A percentile compares a stretch with the other conserved stretches of the same genome.
phyloP scores from a whole-genome alignment of 2,113 vertebrate genomes.

The Oncorhynchus tshawytscha region DNA sequence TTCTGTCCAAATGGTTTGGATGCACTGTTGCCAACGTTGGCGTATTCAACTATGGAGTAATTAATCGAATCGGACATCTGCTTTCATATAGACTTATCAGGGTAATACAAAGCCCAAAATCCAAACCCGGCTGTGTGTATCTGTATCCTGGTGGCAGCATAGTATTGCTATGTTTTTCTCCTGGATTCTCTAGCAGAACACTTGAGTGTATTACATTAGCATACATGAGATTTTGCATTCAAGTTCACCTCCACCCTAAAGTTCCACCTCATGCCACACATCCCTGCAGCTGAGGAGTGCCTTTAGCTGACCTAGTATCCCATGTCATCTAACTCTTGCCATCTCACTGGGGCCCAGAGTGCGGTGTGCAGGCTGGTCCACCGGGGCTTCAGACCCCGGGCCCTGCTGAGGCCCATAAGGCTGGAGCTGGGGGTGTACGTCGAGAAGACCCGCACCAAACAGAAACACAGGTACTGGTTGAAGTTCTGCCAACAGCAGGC shows the following conservation, averaged over 20 bases:
- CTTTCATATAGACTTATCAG: neutral
- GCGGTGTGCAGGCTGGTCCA: slow-evolving; percentile 77
- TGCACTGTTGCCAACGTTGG: slow-evolving; percentile 21
- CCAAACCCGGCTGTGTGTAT: neutral
- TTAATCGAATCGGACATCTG: neutral
- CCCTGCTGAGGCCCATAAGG: slow-evolving; percentile 70
- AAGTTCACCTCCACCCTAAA: neutral
- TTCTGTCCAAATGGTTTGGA: slow-evolving; percentile 22
- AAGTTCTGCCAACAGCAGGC: neutral
- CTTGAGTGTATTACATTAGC: neutral
- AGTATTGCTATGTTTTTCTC: neutral
- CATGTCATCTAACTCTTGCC: slow-evolving; percentile 62
- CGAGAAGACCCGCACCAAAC: slow-evolving; percentile 70
- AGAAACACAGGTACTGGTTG: slow-evolving; percentile 73
- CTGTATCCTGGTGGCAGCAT: neutral
- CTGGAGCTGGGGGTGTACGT: slow-evolving; percentile 75
- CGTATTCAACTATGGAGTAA: slow-evolving; percentile 8
- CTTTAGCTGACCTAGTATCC: neutral
- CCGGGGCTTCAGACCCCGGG: slow-evolving; percentile 65
- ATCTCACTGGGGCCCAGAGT: slow-evolving; percentile 72
- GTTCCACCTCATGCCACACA: neutral
- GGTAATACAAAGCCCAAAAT: neutral
- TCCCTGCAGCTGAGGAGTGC: neutral
- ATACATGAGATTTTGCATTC: neutral
- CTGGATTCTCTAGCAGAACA: neutral